Conservation (phyloP, 2,113 vertebrate genomes). For the Python bivittatus region DNA sequence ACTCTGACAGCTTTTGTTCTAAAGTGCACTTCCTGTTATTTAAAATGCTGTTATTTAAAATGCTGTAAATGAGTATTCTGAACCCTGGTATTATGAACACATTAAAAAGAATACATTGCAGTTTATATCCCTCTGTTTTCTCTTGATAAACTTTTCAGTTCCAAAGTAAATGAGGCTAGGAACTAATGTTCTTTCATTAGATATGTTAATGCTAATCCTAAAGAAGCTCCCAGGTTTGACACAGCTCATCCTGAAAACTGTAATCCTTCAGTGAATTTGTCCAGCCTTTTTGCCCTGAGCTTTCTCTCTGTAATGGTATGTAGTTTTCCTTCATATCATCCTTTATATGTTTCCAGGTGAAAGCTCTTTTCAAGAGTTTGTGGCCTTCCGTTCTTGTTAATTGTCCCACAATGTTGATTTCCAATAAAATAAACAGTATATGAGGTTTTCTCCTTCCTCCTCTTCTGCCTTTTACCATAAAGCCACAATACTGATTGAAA, state of each 20-base stretch:
- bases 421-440: constrained; percentile 27
- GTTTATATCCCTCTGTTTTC: background rate
- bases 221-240: constrained; percentile 18
- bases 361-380: constrained; percentile 16
- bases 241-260: constrained; percentile 26
- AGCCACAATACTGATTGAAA: background rate
- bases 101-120: background rate
- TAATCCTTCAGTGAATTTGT: constrained; percentile 5
- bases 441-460: background rate
- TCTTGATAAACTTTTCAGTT: background rate
- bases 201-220: constrained; percentile 13
- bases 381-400: constrained; percentile 22
- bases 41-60: background rate
- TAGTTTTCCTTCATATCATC: background rate
- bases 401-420: constrained; percentile 20
- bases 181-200: background rate
- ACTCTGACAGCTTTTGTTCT: background rate
- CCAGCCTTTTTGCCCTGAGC: background rate
- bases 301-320: background rate
- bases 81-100: background rate
- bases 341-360: constrained; percentile 14
- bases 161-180: background rate
- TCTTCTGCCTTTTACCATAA: background rate
- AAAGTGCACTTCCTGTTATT: background rate
- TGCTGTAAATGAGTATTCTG: background rate